phyloP scores from a whole-genome alignment of 2,888 invertebrate species.

The Anoplius nigerrimus region DNA sequence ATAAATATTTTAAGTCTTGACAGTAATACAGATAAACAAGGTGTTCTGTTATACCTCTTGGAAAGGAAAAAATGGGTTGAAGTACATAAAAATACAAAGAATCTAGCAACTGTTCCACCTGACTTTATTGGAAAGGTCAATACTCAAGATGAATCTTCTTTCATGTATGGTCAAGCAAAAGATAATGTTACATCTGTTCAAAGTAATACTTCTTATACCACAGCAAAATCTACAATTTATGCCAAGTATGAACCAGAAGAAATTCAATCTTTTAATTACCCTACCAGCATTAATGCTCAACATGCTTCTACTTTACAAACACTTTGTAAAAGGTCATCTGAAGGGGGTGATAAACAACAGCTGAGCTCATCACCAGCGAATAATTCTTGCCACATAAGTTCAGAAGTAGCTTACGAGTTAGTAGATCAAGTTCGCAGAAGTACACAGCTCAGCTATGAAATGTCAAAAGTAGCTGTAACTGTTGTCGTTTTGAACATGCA shows the following conservation, averaged over 20 bases:
- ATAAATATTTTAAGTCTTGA: conserved; percentile 77
- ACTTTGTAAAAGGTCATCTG: conserved; percentile 57
- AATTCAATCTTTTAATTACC: no score
- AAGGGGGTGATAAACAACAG: conserved; percentile 55
- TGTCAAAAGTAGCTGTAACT: conserved; percentile 89
- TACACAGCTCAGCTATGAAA: conserved; percentile 90
- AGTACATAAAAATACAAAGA: conserved; percentile 67
- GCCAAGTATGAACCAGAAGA: conserved; percentile 38
- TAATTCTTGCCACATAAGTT: conserved; percentile 67
- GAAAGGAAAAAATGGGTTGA: conserved; percentile 82
- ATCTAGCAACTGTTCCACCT: conserved; percentile 71
- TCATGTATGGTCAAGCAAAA: conserved; percentile 48
- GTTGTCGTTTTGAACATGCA: conserved; percentile 82
- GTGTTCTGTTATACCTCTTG: conserved; percentile 79
- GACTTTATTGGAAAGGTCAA: conserved; percentile 66
- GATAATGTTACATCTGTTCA: conserved; percentile 47
- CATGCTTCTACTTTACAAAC: no score
- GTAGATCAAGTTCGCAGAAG: conserved; percentile 88
- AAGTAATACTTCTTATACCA: conserved; percentile 57
- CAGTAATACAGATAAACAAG: conserved; percentile 78
- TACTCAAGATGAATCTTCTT: conserved; percentile 57
- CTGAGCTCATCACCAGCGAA: conserved; percentile 64
- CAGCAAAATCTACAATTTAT: conserved; percentile 52
- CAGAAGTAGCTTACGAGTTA: conserved; percentile 82
- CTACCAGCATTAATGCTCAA: conserved; percentile 8